Evolutionary conservation across 1,140 invertebrate genomes (phyloP).

Genomic region (Aphelenchoides besseyi): DNA sequence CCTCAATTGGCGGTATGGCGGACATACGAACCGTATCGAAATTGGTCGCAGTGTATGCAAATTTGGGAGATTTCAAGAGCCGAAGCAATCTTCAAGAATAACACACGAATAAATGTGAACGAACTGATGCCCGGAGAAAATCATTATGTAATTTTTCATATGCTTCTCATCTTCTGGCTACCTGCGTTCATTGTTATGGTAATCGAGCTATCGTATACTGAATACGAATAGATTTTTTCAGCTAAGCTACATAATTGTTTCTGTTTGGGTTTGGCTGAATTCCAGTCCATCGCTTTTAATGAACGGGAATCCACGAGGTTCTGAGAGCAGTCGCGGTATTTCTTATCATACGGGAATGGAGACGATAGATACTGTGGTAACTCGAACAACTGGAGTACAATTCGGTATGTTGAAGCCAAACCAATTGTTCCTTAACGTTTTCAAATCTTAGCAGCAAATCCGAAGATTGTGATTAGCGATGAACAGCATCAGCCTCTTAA

Average conservation of each 20-base stretch:
- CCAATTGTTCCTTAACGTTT: slow-evolving; percentile 11
- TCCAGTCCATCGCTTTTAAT: slow-evolving; percentile 47
- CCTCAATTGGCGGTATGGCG: slow-evolving; percentile 57
- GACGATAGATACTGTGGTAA: slow-evolving; percentile 47
- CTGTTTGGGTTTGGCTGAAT: slow-evolving; percentile 58
- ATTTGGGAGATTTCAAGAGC: slow-evolving; percentile 58
- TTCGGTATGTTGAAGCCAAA: slow-evolving; percentile 35
- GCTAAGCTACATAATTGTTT: slow-evolving; percentile 58
- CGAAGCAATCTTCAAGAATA: slow-evolving; percentile 40
- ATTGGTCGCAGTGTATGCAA: slow-evolving; percentile 56
- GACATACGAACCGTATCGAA: slow-evolving; percentile 51
- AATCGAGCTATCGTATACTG: neutral
- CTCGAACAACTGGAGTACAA: slow-evolving; percentile 26
- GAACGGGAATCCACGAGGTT: slow-evolving; percentile 15
- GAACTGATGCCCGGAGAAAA: slow-evolving; percentile 43
- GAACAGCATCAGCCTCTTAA: slow-evolving; percentile 38
- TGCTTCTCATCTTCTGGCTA: slow-evolving; percentile 58
- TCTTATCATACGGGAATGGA: slow-evolving; percentile 51
- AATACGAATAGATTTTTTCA: slow-evolving; percentile 34
- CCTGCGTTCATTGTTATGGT: slow-evolving; percentile 55
- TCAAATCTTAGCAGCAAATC: slow-evolving; percentile 40
- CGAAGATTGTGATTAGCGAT: slow-evolving; percentile 51
- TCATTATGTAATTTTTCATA: slow-evolving; percentile 54
- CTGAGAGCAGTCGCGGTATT: slow-evolving; percentile 26
- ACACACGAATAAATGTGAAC: slow-evolving; percentile 22